These are phyloP conservation scores for Ornithoptera alexandrae DNA, from an alignment of 2,888 invertebrate genomes.

Conservation along the genomic window DNA sequence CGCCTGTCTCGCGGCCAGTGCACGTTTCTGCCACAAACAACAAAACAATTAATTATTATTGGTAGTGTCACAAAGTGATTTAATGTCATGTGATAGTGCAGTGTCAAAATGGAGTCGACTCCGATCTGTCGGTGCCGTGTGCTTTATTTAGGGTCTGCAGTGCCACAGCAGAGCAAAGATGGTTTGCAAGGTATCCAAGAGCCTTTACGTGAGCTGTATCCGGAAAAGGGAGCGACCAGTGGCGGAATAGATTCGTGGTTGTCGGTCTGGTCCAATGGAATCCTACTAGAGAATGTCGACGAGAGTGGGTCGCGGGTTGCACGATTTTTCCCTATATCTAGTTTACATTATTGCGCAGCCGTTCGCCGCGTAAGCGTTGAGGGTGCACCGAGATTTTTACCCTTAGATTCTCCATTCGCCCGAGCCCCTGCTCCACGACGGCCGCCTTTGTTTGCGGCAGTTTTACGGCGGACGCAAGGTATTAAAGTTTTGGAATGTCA, in stretches of 20 bases:
- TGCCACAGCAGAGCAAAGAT: slow-evolving; percentile 98
- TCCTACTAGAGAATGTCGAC: slow-evolving; percentile 96
- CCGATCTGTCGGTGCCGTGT: slow-evolving; percentile 98
- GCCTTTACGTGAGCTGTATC: slow-evolving; percentile 96
- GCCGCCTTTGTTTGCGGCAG: slow-evolving; percentile 98
- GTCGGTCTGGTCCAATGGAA: slow-evolving; percentile 98
- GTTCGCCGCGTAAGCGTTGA: slow-evolving; percentile 91
- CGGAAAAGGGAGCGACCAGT: slow-evolving; percentile 94
- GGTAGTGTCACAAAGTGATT: slow-evolving; percentile 59
- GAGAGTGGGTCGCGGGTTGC: slow-evolving; percentile 96
- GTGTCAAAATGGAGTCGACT: slow-evolving; percentile 85
- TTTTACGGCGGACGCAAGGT: slow-evolving; percentile 95
- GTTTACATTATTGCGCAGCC: slow-evolving; percentile 97
- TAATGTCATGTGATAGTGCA: slow-evolving; percentile 74
- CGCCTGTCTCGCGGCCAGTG: slow-evolving; percentile 69
- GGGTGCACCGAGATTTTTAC: slow-evolving; percentile 92
- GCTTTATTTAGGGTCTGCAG: slow-evolving; percentile 96
- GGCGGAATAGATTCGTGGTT: slow-evolving; percentile 97
- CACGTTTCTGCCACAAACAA: slow-evolving; percentile 53
- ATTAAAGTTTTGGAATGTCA: slow-evolving; percentile 99
- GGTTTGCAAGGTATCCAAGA: slow-evolving; percentile 98
- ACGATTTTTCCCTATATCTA: slow-evolving; percentile 96
- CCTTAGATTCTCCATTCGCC: slow-evolving; percentile 97
- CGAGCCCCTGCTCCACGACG: slow-evolving; percentile 95
- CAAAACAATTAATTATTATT: slow-evolving; percentile 43